phyloP scores from a whole-genome alignment of 2,113 vertebrate genomes.

The Machaerirhynchus nigripectus region DNA sequence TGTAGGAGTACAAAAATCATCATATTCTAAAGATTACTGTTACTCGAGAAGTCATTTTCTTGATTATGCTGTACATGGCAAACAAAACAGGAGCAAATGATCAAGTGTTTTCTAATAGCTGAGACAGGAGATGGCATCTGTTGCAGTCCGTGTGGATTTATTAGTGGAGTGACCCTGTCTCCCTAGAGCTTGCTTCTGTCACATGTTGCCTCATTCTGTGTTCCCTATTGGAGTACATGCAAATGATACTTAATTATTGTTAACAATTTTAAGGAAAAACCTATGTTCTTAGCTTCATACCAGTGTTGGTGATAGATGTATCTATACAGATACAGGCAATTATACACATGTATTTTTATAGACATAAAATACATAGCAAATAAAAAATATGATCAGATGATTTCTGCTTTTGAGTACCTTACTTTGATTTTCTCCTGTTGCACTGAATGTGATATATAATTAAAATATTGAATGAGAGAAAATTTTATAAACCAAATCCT shows the following conservation, averaged over 20 bases:
- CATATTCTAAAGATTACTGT: background rate
- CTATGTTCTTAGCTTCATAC: background rate
- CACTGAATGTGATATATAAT: background rate
- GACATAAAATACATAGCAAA: background rate
- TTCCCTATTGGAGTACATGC: background rate
- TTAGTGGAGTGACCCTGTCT: background rate
- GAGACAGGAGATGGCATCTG: constrained; percentile 13
- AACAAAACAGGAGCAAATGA: background rate
- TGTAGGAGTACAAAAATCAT: background rate
- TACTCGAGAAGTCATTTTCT: background rate
- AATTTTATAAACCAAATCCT: background rate
- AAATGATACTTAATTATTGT: background rate
- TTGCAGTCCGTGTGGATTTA: constrained; percentile 30
- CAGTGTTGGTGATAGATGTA: background rate
- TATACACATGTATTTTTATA: background rate
- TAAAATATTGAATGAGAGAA: background rate
- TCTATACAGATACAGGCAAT: background rate
- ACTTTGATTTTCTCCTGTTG: background rate
- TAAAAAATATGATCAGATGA: background rate
- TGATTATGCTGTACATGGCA: background rate
- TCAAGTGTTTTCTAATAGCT: background rate
- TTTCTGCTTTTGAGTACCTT: background rate
- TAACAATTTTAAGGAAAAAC: background rate
- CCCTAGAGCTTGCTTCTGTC: background rate
- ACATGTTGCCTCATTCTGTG: background rate